A percentile compares a stretch with the other conserved stretches of the same genome.
Conservation (phyloP, 2,113 vertebrate species). For the Epinephelus fuscoguttatus region DNA sequence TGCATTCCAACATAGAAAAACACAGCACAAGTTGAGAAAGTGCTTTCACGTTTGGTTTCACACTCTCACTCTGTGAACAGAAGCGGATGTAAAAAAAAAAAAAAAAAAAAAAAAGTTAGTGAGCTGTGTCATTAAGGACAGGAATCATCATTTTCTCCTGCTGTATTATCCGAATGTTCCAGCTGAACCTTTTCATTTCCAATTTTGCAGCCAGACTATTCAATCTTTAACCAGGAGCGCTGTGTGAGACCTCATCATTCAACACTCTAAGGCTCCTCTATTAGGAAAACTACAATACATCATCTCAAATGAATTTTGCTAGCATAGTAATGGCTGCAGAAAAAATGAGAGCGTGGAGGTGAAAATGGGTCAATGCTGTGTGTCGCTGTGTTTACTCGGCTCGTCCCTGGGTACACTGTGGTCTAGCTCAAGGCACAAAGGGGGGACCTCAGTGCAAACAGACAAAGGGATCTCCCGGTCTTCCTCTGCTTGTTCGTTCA, state of each 20-base stretch:
- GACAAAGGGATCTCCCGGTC: no score
- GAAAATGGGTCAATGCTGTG: slow-evolving; percentile 7
- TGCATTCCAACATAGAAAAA: background rate
- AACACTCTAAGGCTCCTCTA: background rate
- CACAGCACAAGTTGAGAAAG: background rate
- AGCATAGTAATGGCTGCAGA: background rate
- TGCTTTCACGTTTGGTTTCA: slow-evolving; percentile 5
- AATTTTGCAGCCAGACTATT: background rate
- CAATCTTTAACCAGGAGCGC: background rate
- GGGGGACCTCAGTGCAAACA: no score
- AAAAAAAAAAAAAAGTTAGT: background rate
- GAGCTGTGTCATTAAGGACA: background rate
- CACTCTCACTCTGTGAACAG: slow-evolving; percentile 1
- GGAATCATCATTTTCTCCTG: background rate
- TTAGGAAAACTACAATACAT: slow-evolving; percentile 1
- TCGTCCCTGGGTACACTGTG: background rate
- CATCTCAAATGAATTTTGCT: slow-evolving; percentile 19
- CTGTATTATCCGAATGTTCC: background rate
- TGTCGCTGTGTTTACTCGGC: background rate
- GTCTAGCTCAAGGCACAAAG: no score
- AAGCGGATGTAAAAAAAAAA: background rate
- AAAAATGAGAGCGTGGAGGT: slow-evolving; percentile 18
- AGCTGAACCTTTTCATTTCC: slow-evolving; percentile 14
- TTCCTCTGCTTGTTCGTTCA: no score
- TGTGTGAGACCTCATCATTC: background rate